Evolutionary conservation across 2,888 invertebrate genomes (phyloP).

Genomic region (Aleiodes alternator): DNA sequence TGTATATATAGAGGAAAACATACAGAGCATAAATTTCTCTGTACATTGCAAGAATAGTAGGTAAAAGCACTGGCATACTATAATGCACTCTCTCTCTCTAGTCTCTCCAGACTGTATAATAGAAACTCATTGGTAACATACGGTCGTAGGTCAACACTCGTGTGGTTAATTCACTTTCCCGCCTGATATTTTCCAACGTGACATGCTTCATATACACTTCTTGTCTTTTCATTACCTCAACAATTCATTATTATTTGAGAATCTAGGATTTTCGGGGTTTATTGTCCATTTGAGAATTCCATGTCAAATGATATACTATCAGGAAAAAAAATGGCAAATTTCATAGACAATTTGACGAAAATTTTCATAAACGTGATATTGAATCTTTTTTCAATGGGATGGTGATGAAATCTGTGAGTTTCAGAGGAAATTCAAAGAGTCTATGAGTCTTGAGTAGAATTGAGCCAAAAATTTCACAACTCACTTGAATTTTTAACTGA

Average conservation of each 20-base stretch:
- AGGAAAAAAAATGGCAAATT: too few relatives aligned
- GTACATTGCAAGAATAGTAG: constrained; percentile 9
- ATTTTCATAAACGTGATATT: too few relatives aligned
- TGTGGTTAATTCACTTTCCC: constrained; percentile 68
- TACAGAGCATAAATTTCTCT: constrained; percentile 42
- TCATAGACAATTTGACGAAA: too few relatives aligned
- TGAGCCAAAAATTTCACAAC: too few relatives aligned
- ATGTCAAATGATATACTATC: constrained; percentile 15
- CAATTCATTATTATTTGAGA: constrained; percentile 30
- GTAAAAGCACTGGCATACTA: neutral
- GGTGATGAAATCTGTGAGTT: too few relatives aligned
- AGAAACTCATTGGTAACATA: constrained; percentile 68
- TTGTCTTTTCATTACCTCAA: constrained; percentile 12
- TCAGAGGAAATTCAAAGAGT: too few relatives aligned
- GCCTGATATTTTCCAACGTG: constrained; percentile 60
- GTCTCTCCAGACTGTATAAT: constrained; percentile 57
- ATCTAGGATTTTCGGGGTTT: neutral
- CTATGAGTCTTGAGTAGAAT: too few relatives aligned
- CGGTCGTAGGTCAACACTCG: constrained; percentile 63
- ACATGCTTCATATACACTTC: constrained; percentile 37
- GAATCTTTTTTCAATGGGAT: too few relatives aligned
- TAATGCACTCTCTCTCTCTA: constrained; percentile 24
- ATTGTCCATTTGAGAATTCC: neutral
- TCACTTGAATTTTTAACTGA: too few relatives aligned
- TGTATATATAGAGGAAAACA: neutral